Conservation (phyloP, 2,888 invertebrate genomes). For the Colletes collaris region DNA sequence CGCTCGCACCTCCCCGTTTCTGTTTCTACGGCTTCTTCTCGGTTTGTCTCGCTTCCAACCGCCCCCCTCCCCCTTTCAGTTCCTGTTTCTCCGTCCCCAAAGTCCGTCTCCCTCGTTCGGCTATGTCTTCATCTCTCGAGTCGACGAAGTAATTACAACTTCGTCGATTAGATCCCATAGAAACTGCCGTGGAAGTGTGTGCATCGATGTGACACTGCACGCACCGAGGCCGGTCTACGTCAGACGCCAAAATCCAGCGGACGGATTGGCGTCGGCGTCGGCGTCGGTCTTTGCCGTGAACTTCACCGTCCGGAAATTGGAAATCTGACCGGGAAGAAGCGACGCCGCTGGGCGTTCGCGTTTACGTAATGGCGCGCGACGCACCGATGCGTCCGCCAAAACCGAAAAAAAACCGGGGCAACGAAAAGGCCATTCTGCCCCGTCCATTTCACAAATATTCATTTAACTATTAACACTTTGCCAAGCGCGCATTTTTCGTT, state of each 20-base stretch:
- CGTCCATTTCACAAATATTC: too few species aligned
- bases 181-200: slow-evolving; percentile 58
- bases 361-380: background rate
- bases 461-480: too few species aligned
- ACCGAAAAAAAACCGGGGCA: too few species aligned
- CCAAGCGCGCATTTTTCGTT: too few species aligned
- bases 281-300: slow-evolving; percentile 44
- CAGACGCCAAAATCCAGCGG: slow-evolving; percentile 58
- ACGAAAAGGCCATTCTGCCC: too few species aligned
- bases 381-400: slow-evolving; percentile 2
- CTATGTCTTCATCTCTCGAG: slow-evolving; percentile 27
- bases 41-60: background rate
- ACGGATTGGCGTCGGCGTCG: slow-evolving; percentile 57
- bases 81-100: too few species aligned
- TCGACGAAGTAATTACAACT: slow-evolving; percentile 77
- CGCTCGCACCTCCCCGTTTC: background rate
- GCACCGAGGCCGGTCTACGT: slow-evolving; percentile 42
- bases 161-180: slow-evolving; percentile 75
- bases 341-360: background rate
- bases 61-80: background rate
- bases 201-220: slow-evolving; percentile 57
- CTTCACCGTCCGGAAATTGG: slow-evolving; percentile 48
- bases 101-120: background rate
- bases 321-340: slow-evolving; percentile 39
- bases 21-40: background rate